These are phyloP conservation scores for Ctenochaetus hawaiiensis DNA, from an alignment of 2,797 vertebrate genomes.

Conservation along the genomic window DNA sequence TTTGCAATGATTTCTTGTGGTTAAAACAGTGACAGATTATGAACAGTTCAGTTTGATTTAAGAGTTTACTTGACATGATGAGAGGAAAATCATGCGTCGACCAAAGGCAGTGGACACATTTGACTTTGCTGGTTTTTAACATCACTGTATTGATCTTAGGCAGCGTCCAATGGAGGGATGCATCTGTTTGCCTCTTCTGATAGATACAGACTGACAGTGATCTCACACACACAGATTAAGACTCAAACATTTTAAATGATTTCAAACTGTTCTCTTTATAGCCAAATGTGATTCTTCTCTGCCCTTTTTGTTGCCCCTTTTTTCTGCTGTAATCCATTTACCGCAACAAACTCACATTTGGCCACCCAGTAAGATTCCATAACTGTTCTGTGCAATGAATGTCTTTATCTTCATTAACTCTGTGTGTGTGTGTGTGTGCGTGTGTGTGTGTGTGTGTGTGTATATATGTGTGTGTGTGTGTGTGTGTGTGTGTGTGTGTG, in stretches of 20 bases:
- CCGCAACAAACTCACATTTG: conserved; percentile 1
- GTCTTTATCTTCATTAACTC: too few species aligned
- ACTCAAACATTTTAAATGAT: not conserved
- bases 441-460: conserved; percentile 47
- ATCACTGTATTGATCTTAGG: not conserved
- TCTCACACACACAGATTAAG: not conserved
- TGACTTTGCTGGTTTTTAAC: not conserved
- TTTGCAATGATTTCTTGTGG: not conserved
- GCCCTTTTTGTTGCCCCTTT: not conserved
- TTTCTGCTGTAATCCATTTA: conserved; percentile 17
- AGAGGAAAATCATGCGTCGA: not conserved
- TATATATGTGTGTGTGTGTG: not conserved
- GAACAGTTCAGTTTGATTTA: not conserved
- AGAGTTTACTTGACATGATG: not conserved
- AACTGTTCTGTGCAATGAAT: conserved; percentile 7
- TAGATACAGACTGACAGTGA: conserved; percentile 23
- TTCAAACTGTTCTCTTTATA: too few species aligned
- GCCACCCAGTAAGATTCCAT: not conserved
- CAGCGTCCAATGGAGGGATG: not conserved
- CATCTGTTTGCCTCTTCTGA: too few species aligned
- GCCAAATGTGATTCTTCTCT: not conserved
- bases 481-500: conserved; percentile 35
- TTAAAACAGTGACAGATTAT: not conserved
- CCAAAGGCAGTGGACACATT: not conserved
- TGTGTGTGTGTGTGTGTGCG: not conserved